These are phyloP conservation scores for Cyclopterus lumpus DNA, from an alignment of 2,797 vertebrate genomes.

Conservation along the genomic window DNA sequence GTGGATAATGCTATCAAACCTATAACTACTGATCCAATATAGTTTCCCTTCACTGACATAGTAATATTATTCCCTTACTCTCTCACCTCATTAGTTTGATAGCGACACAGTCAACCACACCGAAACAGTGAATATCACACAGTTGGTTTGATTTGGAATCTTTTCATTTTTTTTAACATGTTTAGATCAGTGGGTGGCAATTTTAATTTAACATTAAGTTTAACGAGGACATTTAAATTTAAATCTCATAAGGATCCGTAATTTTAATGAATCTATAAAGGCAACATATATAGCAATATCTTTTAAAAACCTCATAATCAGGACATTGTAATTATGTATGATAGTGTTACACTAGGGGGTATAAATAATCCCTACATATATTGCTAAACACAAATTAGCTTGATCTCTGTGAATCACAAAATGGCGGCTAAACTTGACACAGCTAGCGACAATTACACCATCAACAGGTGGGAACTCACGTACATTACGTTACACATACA, in stretches of 20 bases:
- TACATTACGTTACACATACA: too few species aligned
- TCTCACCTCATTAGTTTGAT: conserved; percentile 4
- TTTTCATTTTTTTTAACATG: background rate
- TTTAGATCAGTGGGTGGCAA: background rate
- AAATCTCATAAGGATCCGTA: background rate
- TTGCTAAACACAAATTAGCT: too few species aligned
- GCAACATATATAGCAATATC: background rate
- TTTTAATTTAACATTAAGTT: background rate
- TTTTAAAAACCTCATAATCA: too few species aligned
- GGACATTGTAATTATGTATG: too few species aligned
- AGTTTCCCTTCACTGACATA: background rate
- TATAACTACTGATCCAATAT: conserved; percentile 16
- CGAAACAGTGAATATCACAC: background rate
- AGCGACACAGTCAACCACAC: background rate
- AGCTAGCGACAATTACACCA: too few species aligned
- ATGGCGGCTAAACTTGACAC: too few species aligned
- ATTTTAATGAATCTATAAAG: background rate
- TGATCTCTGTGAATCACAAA: too few species aligned
- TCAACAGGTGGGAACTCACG: too few species aligned
- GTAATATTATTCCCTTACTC: background rate
- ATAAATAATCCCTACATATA: too few species aligned
- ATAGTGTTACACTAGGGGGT: too few species aligned
- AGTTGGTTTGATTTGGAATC: background rate
- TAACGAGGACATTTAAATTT: background rate
- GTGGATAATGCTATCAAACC: conserved; percentile 29